Base-by-base conservation (phyloP, 2,113 vertebrate species). In the Dendrocopos noguchii region DNA sequence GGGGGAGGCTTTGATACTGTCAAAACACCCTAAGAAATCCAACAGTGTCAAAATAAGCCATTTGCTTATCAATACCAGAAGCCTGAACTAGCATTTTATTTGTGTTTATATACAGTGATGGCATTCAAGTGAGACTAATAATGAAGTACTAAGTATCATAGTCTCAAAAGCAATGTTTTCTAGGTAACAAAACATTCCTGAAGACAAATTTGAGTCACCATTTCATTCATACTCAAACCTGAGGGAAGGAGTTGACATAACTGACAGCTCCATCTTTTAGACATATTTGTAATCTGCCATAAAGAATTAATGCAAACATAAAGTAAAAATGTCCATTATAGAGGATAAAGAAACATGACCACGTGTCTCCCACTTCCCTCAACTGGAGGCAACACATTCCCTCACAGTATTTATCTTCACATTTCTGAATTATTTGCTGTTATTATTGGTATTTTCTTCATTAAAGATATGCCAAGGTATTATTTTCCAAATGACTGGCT, bases 281-380 rank as follows among this genome's bases (percentile, higher is more conserved):
- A 94, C 84, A 61, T 85, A 82, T 91, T 90, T 87, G 36, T 61
- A 92, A 92, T 83, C 87, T 59, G 72, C 56, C 84, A 90, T 36
- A 80, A 80, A 93, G 94, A 83, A 74, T 60, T 79, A 94, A 89
- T 47, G 60, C 75, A 94, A 93, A 93, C 75, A 94, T 52, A 34
- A 91, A 95, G 84, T 55, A 71, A 74, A 92, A 94, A 44, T 4
- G 57, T 68, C 90, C 75, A 87, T 46, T 47, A 94, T 3, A 75
- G 20, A 78, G 83, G 44, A 83, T 86, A 22, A 91, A 57, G 66
- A 88, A 88, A 80, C 66, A 68, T 0, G 4, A 70, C 80, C 81
- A 70, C 8, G 61, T 4, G 52, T 76, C 57, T 88, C 60, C 79
- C 31, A 56, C 63, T 70, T 31, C 24, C n/a, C 63, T 72, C 91